Base-by-base conservation (phyloP, 2,888 invertebrate genomes). In the Oxystoma pomonae region DNA sequence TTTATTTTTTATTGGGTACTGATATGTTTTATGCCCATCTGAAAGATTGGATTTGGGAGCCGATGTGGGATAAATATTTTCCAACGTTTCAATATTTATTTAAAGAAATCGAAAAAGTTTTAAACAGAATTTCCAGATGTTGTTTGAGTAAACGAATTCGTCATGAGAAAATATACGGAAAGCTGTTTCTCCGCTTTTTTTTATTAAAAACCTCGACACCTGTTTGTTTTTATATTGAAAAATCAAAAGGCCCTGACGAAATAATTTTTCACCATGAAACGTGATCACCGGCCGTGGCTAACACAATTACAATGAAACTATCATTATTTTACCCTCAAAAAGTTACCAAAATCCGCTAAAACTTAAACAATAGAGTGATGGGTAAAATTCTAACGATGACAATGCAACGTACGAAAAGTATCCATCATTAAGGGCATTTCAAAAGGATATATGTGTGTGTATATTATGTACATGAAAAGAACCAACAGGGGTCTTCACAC, bases 401-500 rank as follows among this genome's bases (percentile, higher is more conserved):
- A 67, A 65, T 61, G 61, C 64, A 61, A 65, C 59, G 60, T 66
- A 66, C 60, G 61, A 66, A 61, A 65, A 61, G 60, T 66, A 66
- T 62, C 67, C 67, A 64, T 63, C 65, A 67, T 67, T 65, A 67
- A 64, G 65, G 65, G 63, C 61, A 65, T 64, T 64, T 65, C 64
- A 65, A 65, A 63, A 58, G 67, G 62, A 64, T 73, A 70, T 68
- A 70, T 71, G 73, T 73, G 73, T n/a, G n/a, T n/a, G n/a, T n/a
- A n/a, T n/a, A n/a, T n/a, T n/a, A 74, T 75, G 68, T 64, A 62
- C 65, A 57, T 68, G 71, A 76, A 35, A 76, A 75, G 72, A 73
- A 73, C 68, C 75, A 68, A 70, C 74, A 71, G 75, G 76, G 76
- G 75, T 76, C 76, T 73, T 74, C 74, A 73, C 74, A 75, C 73